Percentiles rank a stretch among this genome's conserved stretches.
These are phyloP conservation scores for Ptychadena robeensis DNA, from an alignment of 2,797 vertebrate species.

Conservation along the genomic window DNA sequence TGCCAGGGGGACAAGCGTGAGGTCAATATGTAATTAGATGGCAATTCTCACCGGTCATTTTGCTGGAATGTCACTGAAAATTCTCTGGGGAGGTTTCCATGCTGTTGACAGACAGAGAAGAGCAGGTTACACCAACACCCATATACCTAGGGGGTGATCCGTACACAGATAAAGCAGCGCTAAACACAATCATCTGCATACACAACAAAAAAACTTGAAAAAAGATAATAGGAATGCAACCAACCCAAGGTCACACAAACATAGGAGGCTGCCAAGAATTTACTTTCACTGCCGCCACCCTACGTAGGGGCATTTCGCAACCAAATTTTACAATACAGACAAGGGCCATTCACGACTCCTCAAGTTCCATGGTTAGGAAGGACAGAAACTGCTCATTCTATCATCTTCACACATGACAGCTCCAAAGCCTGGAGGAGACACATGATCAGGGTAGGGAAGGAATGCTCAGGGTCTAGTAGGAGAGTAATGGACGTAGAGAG, in stretches of 20 bases:
- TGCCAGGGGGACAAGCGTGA: not conserved
- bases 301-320: constrained; percentile 8
- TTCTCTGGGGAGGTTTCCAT: not conserved
- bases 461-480: not conserved
- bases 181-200: not conserved
- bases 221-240: constrained; percentile 29
- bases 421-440: constrained; percentile 1
- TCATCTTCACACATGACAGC: constrained; percentile 11
- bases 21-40: not conserved
- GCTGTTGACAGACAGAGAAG: constrained; percentile 2
- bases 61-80: constrained; percentile 6
- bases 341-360: not conserved
- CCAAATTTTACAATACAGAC: not conserved
- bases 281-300: constrained; percentile 5
- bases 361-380: not conserved
- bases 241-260: constrained; percentile 46
- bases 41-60: constrained; percentile 50
- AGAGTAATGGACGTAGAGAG: not conserved
- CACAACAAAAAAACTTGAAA: not conserved
- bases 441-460: not conserved
- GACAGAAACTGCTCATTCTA: constrained; percentile 1
- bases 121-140: not conserved
- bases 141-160: not conserved
- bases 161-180: not conserved
- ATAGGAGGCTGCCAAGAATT: constrained; percentile 11